Evolutionary conservation across 2,113 vertebrate species (phyloP).

Genomic region (Jacana jacana): DNA sequence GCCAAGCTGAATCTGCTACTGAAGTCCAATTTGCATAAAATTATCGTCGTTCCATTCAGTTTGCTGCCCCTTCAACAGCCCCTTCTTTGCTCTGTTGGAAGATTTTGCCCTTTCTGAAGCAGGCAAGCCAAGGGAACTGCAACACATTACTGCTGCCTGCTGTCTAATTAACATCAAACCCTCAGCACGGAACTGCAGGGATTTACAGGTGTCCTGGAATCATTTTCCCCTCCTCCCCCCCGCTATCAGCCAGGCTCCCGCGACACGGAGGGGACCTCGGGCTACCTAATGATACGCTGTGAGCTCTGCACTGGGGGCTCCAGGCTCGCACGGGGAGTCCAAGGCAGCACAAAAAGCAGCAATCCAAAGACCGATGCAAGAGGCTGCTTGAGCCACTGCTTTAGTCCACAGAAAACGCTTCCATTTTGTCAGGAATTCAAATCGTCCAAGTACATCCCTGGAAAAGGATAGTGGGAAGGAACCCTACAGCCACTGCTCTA

Average conservation of each 20-base stretch:
- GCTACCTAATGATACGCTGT: constrained; percentile 37
- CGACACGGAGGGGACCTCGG: constrained; percentile 55
- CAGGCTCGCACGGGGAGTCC: neutral
- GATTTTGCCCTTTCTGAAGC: constrained; percentile 63
- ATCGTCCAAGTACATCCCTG: neutral
- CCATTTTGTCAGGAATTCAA: constrained; percentile 21
- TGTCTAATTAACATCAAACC: constrained; percentile 75
- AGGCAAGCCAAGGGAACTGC: constrained; percentile 59
- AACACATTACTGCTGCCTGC: constrained; percentile 64
- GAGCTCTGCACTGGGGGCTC: neutral
- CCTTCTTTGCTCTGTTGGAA: constrained; percentile 66
- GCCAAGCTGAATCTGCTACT: constrained; percentile 59
- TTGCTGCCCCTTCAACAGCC: constrained; percentile 61
- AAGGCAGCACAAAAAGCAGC: neutral
- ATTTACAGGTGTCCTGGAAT: constrained; percentile 73
- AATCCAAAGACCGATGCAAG: neutral
- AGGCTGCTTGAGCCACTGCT: constrained; percentile 35
- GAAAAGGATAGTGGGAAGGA: neutral
- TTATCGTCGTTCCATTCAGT: constrained; percentile 67
- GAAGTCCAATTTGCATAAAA: constrained; percentile 74
- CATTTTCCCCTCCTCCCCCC: neutral
- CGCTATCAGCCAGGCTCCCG: neutral
- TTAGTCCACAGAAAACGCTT: constrained; percentile 20
- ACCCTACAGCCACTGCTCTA: neutral
- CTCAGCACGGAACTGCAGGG: constrained; percentile 65